These are phyloP conservation scores for Folsomia manolachei DNA, from an alignment of 2,888 invertebrate genomes.

Conservation along the genomic window DNA sequence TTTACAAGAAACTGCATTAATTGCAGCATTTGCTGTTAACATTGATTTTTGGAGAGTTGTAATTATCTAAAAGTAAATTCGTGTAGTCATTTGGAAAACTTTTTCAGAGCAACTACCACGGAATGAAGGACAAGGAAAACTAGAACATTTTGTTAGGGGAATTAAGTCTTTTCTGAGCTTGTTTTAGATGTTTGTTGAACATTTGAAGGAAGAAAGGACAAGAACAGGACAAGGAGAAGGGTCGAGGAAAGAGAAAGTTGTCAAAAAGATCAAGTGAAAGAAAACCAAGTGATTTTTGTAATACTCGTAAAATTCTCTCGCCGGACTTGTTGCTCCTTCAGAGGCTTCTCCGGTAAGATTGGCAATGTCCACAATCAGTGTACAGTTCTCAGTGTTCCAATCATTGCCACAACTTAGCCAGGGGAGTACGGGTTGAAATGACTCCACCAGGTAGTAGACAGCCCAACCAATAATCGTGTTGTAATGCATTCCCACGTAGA, in stretches of 20 bases:
- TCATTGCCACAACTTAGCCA: conserved; percentile 83
- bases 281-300: neutral
- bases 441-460: conserved; percentile 82
- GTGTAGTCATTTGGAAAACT: too few species aligned
- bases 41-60: too few species aligned
- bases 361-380: conserved; percentile 60
- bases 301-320: conserved; percentile 84
- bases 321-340: conserved; percentile 65
- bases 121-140: too few species aligned
- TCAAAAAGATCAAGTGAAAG: neutral
- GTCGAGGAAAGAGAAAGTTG: neutral
- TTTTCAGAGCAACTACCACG: too few species aligned
- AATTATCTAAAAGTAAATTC: too few species aligned
- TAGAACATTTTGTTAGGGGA: too few species aligned
- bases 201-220: neutral
- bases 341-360: conserved; percentile 47
- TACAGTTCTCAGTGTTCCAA: conserved; percentile 80
- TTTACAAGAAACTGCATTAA: too few species aligned
- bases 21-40: too few species aligned
- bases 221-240: too few species aligned
- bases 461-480: conserved; percentile 97
- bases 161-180: neutral
- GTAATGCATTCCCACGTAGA: conserved; percentile 93
- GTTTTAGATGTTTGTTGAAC: neutral
- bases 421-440: conserved; percentile 74